A percentile compares a stretch with the other conserved stretches of the same genome.
Conservation (phyloP, 2,888 invertebrate species). For the Gerris lacustris region DNA sequence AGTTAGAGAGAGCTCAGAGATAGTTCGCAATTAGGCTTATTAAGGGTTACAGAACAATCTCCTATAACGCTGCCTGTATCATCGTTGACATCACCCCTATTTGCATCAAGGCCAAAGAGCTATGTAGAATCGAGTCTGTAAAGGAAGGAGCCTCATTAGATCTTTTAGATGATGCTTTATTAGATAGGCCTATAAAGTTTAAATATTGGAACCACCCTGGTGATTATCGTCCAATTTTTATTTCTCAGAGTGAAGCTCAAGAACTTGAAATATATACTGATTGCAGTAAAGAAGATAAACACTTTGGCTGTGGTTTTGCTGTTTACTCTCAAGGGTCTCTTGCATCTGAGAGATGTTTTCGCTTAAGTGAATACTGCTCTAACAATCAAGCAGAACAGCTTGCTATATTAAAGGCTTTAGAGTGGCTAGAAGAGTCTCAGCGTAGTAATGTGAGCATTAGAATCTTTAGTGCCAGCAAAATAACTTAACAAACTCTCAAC, state of each 20-base stretch:
- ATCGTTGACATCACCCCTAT: neutral
- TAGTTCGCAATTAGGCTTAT: neutral
- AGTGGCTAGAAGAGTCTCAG: neutral
- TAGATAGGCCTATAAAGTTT: neutral
- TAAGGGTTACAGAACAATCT: conserved; percentile 7
- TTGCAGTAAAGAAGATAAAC: neutral
- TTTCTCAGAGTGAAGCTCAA: neutral
- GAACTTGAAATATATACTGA: conserved; percentile 5
- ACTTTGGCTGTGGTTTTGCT: neutral
- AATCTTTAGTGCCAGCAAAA: neutral
- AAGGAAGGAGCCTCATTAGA: neutral
- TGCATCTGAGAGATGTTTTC: conserved; percentile 1
- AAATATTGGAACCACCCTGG: conserved; percentile 1
- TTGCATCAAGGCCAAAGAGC: neutral
- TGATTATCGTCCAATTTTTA: neutral
- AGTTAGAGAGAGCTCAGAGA: conserved; percentile 6
- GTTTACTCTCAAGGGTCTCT: neutral
- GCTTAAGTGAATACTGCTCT: neutral
- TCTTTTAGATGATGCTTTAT: neutral
- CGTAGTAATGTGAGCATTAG: neutral
- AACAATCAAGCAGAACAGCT: conserved; percentile 6
- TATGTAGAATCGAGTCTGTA: neutral
- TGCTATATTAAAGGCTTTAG: conserved; percentile 2
- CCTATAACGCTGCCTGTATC: conserved; percentile 2
- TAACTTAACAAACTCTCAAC: neutral